Percentiles rank a stretch among this genome's conserved stretches.
Evolutionary conservation across 2,113 vertebrate genomes (phyloP).

Genomic region (Boulengeromyrus knoepffleri): DNA sequence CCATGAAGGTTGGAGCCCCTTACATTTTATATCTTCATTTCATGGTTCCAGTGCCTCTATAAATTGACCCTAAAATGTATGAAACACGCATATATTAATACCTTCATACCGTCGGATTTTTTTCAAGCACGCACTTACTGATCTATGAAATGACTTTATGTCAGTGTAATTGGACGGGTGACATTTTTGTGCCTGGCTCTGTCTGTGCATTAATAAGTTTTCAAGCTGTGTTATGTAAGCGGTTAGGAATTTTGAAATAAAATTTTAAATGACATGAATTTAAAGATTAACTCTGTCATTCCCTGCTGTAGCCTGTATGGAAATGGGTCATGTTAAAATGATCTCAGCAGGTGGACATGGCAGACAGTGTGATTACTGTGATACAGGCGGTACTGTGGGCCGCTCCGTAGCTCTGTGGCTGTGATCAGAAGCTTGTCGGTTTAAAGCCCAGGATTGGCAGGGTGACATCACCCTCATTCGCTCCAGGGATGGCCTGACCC

Average conservation of each 20-base stretch:
- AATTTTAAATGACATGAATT: not conserved
- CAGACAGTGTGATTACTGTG: not conserved
- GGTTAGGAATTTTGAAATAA: not conserved
- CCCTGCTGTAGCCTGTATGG: not conserved
- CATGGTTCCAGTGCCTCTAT: not conserved
- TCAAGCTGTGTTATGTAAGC: not conserved
- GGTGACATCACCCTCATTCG: not conserved
- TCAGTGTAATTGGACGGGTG: not conserved
- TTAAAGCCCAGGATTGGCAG: not conserved
- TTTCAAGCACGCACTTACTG: not conserved
- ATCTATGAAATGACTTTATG: slow-evolving; percentile 1
- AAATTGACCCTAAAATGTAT: not conserved
- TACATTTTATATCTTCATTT: not conserved
- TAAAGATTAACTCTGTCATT: not conserved
- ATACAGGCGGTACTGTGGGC: not conserved
- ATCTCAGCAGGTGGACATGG: not conserved
- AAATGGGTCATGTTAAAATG: not conserved
- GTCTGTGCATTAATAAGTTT: slow-evolving; percentile 1
- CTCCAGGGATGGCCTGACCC: not conserved
- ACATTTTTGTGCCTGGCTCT: not conserved
- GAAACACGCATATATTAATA: slow-evolving; percentile 1
- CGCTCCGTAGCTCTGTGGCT: not conserved
- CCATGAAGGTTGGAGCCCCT: not conserved
- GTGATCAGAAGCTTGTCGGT: not conserved
- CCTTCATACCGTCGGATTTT: not conserved